Base-by-base conservation (phyloP, 2,113 vertebrate species). In the Rhea americana region DNA sequence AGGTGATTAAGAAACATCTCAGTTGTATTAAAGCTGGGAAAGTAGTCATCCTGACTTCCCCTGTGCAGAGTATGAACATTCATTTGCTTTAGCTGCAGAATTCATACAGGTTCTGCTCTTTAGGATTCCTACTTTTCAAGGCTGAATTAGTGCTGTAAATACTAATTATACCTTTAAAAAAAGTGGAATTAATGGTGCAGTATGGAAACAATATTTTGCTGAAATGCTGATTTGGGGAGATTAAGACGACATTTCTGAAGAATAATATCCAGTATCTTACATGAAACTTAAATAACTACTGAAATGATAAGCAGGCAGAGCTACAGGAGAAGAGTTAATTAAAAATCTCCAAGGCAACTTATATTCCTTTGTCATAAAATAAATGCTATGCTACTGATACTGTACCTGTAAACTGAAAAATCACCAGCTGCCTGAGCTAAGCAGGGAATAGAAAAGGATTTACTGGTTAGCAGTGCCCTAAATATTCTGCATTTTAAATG, bases 281-380 rank as follows among this genome's bases (percentile, higher is more conserved):
- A 89, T 76, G 91, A 95, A 93, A 74, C 94, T 94, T 94, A 96
- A 96, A 97, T 96, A 96, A 95, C 91, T 89, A 66, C 88, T 86
- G 89, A 96, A 79, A 92, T 90, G 97, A 97, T 97, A 97, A 97
- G 97, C 94, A 90, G 93, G 90, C 94, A 94, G 88, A 58, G 90
- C 91, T 96, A 94, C 79, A 85, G 93, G 89, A 97, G 94, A 97
- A 95, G 96, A 96, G 96, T 97, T 97, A 97, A 97, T 97, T 97
- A 97, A 97, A 97, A 96, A 97, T 97, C 97, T 97, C 97, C 97
- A 96, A 92, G 97, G 97, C 94, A 97, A 97, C 96, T 97, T 96
- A 84, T 95, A 94, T 93, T 96, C 93, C 93, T 97, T 97, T 97
- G 96, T 97, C 96, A 96, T 92, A 92, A 93, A 94, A 94, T 79